A percentile compares a stretch with the other conserved stretches of the same genome.
Conservation (phyloP, 2,797 vertebrate genomes). For the Neoniphon sammara region DNA sequence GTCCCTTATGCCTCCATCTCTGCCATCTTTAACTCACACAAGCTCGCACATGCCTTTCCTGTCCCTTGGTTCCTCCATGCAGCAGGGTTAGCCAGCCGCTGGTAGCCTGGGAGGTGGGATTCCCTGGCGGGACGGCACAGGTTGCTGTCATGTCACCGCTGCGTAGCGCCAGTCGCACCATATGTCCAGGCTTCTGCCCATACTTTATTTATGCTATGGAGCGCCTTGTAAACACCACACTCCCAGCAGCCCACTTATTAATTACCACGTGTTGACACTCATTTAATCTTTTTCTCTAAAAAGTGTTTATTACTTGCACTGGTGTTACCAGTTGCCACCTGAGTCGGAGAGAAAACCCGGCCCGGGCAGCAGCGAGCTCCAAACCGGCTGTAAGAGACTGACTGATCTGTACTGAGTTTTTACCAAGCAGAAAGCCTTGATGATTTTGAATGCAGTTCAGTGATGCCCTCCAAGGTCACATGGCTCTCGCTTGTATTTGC, state of each 20-base stretch:
- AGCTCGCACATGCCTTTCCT: constrained; percentile 44
- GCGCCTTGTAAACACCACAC: constrained; percentile 83
- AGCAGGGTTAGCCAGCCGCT: constrained; percentile 62
- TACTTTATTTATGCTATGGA: constrained; percentile 85
- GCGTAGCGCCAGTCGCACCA: constrained; percentile 80
- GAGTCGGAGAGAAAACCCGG: constrained; percentile 76
- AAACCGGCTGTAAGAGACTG: constrained; percentile 32
- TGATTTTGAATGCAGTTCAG: constrained; percentile 29
- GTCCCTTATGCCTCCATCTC: constrained; percentile 21
- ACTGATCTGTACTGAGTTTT: constrained; percentile 21
- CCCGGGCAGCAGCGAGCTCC: constrained; percentile 44
- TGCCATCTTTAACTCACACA: constrained; percentile 27
- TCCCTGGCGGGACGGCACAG: constrained; percentile 79
- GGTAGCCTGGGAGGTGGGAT: constrained; percentile 74
- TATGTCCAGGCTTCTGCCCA: constrained; percentile 83
- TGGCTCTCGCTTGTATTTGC: constrained; percentile 26
- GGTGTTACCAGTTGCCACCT: constrained; percentile 74
- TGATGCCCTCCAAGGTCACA: constrained; percentile 24
- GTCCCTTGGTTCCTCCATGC: constrained; percentile 59
- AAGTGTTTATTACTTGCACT: constrained; percentile 87
- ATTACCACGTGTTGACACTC: constrained; percentile 85
- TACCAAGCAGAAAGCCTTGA: constrained; percentile 10
- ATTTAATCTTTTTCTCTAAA: constrained; percentile 86
- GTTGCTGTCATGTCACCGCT: constrained; percentile 85
- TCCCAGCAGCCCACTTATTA: constrained; percentile 86